Evolutionary conservation across 2,888 invertebrate genomes (phyloP), one percentile per base, ranked within the genome.

Genomic region (Halictus ligatus): DNA sequence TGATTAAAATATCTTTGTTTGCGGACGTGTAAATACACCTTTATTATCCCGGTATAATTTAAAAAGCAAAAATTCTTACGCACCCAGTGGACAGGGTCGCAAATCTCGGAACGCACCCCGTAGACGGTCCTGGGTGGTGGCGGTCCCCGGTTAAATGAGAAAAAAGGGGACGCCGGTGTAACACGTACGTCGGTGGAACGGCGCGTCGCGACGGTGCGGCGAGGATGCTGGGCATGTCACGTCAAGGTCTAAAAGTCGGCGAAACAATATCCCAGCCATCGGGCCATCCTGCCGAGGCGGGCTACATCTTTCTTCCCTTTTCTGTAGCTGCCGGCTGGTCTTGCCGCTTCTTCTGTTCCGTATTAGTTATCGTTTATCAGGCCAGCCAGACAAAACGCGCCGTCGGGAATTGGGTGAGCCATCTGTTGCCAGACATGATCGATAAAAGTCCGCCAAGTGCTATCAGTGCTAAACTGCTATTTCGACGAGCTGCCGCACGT

Each of bases 401-500:
- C 88, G 91, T 75, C 86, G 88, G 91, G 93, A 94, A 94, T 94
- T 94, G 94, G 94, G 94, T 94, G 92, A 93, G 94, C 94, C 94
- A 94, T 94, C 94, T 94, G 94, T 94, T 94, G 94, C 94, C 94
- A 94, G 93, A 94, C 94, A 94, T 94, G 94, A 94, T 94, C 94
- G 94, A 94, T 94, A 94, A 94, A 94, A 94, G 94, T 94, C 93
- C 93, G 92, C 94, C 94, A 93, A 94, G 94, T 94, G 94, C 94
- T 94, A 94, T 94, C 94, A 94, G 93, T 93, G 91, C 91, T 92
- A 92, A 92, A 92, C 93, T 91, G 91, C 91, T 92, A 92, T 93
- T 93, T 93, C 90, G 90, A 89, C 91, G 90, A 89, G 90, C 92
- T 91, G 92, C 89, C 89, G 89, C 90, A 85, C 89, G 88, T 89